Evolutionary conservation across 2,888 invertebrate species (phyloP), one percentile per base, ranked within the genome.

Genomic region (Stenodema calcarata): DNA sequence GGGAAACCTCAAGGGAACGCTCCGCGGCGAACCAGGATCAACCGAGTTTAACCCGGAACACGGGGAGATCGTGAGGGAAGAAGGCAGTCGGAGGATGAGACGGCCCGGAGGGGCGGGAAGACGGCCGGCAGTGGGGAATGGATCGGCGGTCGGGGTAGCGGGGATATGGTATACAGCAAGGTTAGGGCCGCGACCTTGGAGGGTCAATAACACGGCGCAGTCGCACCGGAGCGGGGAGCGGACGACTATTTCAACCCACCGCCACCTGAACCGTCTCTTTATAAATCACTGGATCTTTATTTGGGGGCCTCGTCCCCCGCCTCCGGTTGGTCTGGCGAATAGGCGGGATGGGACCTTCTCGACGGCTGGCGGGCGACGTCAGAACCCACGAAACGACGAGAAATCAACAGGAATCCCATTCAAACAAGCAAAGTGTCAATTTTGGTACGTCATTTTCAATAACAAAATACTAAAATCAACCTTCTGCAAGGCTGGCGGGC

Each of bases 131-230:
- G 42, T 47, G 27, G 54, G 28, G 50, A 27, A 41, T 62, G 27
- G 70, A 28, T 4, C 23, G 30, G 54, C 1, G 30, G 84, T 23
- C 1, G 18, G 42, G 30, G 84, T 47, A 2, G 0, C 47, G 18
- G 84, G 84, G 42, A n/a, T 16, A 35, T 62, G 81, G 84, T 44
- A 18, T 50, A 78, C 76, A 44, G 86, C 87, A 87, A 87, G 87
- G 87, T 87, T 87, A 85, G 81, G 84, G 84, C 47, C 87, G 84
- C 82, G 87, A 87, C 87, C 87, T 87, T 86, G 86, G 69, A 75
- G 86, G 83, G 76, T 83, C 86, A 87, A 87, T 83, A 87, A 86
- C 87, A 87, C 82, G 80, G 86, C 88, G 87, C 87, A 75, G 79
- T 81, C 73, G 85, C 86, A 69, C 81, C 87, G 16, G 73, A 50